These are phyloP conservation scores for Manis pentadactyla DNA, from an alignment of 2,797 vertebrate species.

Conservation along the genomic window DNA sequence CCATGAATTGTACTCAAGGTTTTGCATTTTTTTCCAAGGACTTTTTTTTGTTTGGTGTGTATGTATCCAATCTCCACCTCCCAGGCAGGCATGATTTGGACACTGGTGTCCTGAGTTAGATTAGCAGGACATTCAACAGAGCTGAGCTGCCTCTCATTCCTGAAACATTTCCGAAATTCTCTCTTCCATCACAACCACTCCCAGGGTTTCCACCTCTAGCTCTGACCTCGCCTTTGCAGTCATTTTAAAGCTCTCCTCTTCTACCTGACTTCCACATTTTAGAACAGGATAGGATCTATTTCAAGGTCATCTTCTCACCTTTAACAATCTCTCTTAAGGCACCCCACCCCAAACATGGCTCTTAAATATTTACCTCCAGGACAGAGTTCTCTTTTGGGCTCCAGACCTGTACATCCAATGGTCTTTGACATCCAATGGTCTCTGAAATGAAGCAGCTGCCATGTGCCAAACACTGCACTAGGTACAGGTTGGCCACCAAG, in stretches of 20 bases:
- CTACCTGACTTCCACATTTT: not conserved
- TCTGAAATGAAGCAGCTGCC: not conserved
- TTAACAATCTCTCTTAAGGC: not conserved
- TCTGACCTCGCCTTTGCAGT: not conserved
- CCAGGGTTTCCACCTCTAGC: not conserved
- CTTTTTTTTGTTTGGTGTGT: not conserved
- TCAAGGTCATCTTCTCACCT: not conserved
- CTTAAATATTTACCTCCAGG: not conserved
- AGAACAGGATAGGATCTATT: not conserved
- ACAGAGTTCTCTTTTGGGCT: not conserved
- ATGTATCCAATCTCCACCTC: not conserved
- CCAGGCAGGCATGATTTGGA: not conserved
- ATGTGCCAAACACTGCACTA: not conserved
- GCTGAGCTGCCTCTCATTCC: not conserved
- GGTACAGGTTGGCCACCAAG: not conserved
- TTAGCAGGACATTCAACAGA: not conserved
- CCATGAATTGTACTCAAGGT: not conserved
- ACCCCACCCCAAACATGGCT: not conserved
- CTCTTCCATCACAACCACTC: not conserved
- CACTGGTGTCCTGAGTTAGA: not conserved
- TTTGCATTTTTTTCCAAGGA: not conserved
- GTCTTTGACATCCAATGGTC: not conserved
- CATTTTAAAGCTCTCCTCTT: not conserved
- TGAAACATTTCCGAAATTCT: not conserved
- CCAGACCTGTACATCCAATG: not conserved